A percentile compares a stretch with the other conserved stretches of the same genome.
Conservation (phyloP, 2,113 vertebrate genomes). For the Dissostichus mawsoni region DNA sequence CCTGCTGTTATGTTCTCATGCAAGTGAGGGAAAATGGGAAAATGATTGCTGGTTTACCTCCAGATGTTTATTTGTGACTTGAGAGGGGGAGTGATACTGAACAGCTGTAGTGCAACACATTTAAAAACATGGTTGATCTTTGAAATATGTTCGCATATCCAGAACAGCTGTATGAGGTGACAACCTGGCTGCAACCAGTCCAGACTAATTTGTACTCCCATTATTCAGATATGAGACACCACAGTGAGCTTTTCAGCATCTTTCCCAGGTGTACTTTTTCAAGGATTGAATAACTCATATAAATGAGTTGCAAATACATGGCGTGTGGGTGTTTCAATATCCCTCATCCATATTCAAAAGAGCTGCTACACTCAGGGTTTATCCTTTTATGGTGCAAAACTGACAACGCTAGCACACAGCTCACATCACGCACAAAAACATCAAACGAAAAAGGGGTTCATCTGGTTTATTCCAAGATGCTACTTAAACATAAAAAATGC, state of each 20-base stretch:
- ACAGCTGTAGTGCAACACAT: conserved; percentile 7
- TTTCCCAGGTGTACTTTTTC: conserved; percentile 48
- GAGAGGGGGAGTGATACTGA: not conserved
- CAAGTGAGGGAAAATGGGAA: not conserved
- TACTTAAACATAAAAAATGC: conserved; percentile 17
- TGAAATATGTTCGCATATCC: not conserved
- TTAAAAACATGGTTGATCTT: not conserved
- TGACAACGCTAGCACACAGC: conserved; percentile 18
- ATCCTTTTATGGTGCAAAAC: conserved; percentile 54
- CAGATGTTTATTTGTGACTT: not conserved
- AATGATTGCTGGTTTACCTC: not conserved
- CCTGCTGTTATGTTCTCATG: not conserved
- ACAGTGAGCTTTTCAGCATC: conserved; percentile 16
- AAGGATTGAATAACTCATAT: conserved; percentile 31
- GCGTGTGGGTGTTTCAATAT: conserved; percentile 56
- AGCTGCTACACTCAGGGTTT: conserved; percentile 35
- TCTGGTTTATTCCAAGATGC: conserved; percentile 26
- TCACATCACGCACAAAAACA: conserved; percentile 20
- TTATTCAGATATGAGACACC: conserved; percentile 1
- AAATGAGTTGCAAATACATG: conserved; percentile 56
- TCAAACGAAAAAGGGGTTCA: conserved; percentile 35
- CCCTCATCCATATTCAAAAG: conserved; percentile 68
- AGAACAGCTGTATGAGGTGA: conserved; percentile 28
- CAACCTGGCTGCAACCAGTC: not conserved
- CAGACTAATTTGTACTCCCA: not conserved